Percentiles rank a stretch among this genome's conserved stretches.
Conservation (phyloP, 2,797 vertebrate genomes). For the Rhinoraja longicauda region DNA sequence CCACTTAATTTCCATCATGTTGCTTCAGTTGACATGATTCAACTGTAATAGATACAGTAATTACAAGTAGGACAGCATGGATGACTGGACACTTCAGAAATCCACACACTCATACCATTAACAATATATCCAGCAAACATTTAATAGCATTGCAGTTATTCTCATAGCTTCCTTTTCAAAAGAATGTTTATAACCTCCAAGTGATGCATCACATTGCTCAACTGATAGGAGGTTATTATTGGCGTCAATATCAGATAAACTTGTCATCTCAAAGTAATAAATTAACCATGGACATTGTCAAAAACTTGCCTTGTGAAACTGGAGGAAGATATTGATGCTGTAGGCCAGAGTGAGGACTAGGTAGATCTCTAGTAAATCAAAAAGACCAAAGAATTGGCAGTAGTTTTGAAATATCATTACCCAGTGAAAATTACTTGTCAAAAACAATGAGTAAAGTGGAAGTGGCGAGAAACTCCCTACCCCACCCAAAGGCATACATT, state of each 20-base stretch:
- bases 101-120: constrained; percentile 4
- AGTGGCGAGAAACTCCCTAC: background rate
- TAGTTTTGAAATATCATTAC: background rate
- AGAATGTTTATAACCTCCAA: background rate
- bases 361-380: background rate
- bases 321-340: background rate
- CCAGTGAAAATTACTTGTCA: background rate
- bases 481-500: background rate
- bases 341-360: background rate
- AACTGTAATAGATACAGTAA: constrained; percentile 33
- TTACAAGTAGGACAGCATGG: constrained; percentile 25
- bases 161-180: background rate
- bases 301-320: background rate
- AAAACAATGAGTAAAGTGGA: background rate
- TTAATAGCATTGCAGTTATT: constrained; percentile 11
- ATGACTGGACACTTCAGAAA: constrained; percentile 14
- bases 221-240: background rate
- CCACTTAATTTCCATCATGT: constrained; percentile 33
- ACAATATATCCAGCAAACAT: background rate
- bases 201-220: background rate
- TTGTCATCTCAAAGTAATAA: background rate
- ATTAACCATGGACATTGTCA: background rate
- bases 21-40: constrained; percentile 6
- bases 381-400: background rate
- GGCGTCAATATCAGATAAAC: background rate